phyloP scores from a whole-genome alignment of 2,113 vertebrate genomes.

The Mixornis gularis region DNA sequence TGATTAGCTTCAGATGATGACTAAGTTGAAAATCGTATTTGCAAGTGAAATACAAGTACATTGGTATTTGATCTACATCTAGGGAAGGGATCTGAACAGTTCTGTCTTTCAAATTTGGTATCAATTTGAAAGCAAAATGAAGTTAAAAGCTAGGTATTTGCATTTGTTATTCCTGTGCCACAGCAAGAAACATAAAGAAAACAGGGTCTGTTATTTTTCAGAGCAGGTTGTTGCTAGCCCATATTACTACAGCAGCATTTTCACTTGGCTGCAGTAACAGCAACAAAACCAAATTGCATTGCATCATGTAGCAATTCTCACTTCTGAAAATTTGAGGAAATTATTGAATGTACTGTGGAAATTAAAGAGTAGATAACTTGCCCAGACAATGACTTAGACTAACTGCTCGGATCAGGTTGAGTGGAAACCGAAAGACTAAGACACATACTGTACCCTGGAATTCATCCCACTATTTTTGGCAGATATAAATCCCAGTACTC shows the following conservation, averaged over 20 bases:
- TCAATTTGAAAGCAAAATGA: not conserved
- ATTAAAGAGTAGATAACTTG: not conserved
- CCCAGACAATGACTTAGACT: not conserved
- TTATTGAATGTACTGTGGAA: not conserved
- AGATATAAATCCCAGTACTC: not conserved
- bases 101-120: not conserved
- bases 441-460: not conserved
- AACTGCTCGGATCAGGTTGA: not conserved
- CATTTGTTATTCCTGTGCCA: not conserved
- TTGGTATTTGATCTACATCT: not conserved
- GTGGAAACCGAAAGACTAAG: not conserved
- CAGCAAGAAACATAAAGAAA: not conserved
- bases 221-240: not conserved
- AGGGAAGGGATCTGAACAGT: not conserved
- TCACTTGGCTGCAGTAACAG: not conserved
- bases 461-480: not conserved
- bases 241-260: not conserved
- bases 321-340: not conserved
- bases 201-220: not conserved
- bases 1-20: slow-evolving; percentile 35
- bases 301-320: not conserved
- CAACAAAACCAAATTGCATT: not conserved
- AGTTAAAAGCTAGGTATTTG: not conserved
- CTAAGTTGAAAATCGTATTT: slow-evolving; percentile 14
- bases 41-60: not conserved